These are phyloP conservation scores for Melanerpes formicivorus DNA, from an alignment of 2,113 vertebrate species.

Conservation along the genomic window DNA sequence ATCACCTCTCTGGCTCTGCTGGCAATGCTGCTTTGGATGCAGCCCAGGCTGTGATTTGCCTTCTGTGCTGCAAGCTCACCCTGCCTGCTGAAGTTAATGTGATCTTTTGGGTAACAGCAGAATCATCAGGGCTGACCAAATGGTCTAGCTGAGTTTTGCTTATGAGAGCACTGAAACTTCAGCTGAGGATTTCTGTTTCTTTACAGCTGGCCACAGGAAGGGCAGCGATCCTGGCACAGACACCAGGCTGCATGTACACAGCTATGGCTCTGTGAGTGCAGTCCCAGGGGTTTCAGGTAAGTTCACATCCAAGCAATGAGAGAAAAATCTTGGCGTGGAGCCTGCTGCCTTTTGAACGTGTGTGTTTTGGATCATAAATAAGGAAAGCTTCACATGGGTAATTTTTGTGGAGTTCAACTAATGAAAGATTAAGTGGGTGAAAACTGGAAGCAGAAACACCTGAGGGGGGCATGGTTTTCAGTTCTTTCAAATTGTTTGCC, in stretches of 20 bases:
- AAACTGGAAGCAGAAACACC: background rate
- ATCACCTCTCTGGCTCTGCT: no score
- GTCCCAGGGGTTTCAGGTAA: background rate
- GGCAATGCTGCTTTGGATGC: no score
- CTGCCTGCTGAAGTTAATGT: background rate
- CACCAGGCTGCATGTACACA: background rate
- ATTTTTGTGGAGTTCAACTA: background rate
- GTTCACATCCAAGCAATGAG: background rate
- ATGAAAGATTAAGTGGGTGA: background rate
- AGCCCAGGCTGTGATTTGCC: no score
- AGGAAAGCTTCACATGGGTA: background rate
- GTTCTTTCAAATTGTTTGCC: background rate
- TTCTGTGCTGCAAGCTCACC: no score
- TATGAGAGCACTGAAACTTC: background rate
- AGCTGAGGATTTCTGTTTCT: background rate
- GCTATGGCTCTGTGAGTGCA: fast-evolving
- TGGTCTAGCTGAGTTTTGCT: background rate
- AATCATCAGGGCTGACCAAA: background rate
- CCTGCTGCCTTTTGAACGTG: background rate
- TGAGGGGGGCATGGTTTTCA: background rate
- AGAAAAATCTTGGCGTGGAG: background rate
- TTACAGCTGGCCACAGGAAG: background rate
- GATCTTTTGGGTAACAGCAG: background rate
- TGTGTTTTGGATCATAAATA: background rate
- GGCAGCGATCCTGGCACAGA: background rate